phyloP scores from a whole-genome alignment of 2,113 vertebrate species.

The Eulemur rufifrons region DNA sequence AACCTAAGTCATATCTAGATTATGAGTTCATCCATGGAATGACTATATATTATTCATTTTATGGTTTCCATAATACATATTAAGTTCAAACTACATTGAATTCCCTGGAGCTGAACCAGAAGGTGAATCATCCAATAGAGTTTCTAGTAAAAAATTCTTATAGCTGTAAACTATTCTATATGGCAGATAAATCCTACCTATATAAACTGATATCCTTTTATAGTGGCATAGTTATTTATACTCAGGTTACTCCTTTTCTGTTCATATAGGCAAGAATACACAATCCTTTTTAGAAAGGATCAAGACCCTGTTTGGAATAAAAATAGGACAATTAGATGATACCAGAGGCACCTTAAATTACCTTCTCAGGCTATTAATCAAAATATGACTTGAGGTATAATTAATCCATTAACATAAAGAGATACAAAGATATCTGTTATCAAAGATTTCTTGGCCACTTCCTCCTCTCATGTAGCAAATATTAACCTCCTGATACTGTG shows the following conservation, averaged over 20 bases:
- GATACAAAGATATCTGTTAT: not conserved
- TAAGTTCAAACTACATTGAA: not conserved
- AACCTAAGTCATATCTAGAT: not conserved
- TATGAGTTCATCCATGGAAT: not conserved
- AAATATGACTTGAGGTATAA: slow-evolving; percentile 35
- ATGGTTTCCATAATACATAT: not conserved
- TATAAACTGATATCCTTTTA: not conserved
- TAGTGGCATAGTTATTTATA: not conserved
- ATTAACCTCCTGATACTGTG: not conserved
- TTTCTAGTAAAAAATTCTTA: not conserved
- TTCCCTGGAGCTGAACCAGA: not conserved
- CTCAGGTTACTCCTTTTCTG: not conserved
- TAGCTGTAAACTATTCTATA: not conserved
- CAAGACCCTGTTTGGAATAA: not conserved
- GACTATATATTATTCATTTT: not conserved
- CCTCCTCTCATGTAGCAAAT: slow-evolving; percentile 24
- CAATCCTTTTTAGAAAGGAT: not conserved
- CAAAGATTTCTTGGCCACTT: not conserved
- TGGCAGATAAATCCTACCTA: not conserved
- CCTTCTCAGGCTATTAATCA: slow-evolving; percentile 3
- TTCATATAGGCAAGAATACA: not conserved
- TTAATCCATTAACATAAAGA: slow-evolving; percentile 26
- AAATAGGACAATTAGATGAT: not conserved
- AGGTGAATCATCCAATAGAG: not conserved
- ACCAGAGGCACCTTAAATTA: not conserved